Percentiles rank a stretch among this genome's conserved stretches.
These are phyloP conservation scores for Molossus molossus DNA, from an alignment of 2,797 vertebrate species.

Conservation along the genomic window DNA sequence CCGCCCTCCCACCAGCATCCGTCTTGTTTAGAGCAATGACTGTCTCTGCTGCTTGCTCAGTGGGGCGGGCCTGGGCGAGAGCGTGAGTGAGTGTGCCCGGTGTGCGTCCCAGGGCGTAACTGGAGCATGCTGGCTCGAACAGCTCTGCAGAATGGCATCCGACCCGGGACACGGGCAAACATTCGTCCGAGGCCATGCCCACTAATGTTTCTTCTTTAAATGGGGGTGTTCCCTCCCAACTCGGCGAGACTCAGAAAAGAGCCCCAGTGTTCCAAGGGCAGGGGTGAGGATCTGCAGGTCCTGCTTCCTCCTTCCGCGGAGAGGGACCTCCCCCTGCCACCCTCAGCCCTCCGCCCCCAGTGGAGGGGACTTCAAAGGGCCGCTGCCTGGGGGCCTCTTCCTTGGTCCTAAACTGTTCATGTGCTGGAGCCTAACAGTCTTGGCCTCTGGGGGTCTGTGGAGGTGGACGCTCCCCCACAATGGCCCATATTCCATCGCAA, in stretches of 20 bases:
- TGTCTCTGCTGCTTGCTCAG: background rate
- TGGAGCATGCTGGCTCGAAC: background rate
- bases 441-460: background rate
- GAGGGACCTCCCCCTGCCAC: background rate
- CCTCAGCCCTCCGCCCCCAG: background rate
- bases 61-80: background rate
- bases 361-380: slow-evolving; percentile 3
- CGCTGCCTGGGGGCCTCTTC: background rate
- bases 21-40: background rate
- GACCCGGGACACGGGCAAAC: background rate
- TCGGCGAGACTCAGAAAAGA: background rate
- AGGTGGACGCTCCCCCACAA: background rate
- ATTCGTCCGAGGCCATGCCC: background rate
- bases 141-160: background rate
- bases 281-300: background rate
- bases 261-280: too few species aligned
- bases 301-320: background rate
- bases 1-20: fast-evolving
- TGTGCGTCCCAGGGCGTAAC: background rate
- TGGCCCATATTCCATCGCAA: slow-evolving; percentile 5
- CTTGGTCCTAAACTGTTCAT: background rate
- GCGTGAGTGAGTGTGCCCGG: background rate
- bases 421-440: background rate
- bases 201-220: background rate
- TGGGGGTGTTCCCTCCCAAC: background rate